Percentiles rank a stretch among this genome's conserved stretches.
Evolutionary conservation across 2,888 invertebrate species (phyloP).

Genomic region (Dolichomitus sp.): DNA sequence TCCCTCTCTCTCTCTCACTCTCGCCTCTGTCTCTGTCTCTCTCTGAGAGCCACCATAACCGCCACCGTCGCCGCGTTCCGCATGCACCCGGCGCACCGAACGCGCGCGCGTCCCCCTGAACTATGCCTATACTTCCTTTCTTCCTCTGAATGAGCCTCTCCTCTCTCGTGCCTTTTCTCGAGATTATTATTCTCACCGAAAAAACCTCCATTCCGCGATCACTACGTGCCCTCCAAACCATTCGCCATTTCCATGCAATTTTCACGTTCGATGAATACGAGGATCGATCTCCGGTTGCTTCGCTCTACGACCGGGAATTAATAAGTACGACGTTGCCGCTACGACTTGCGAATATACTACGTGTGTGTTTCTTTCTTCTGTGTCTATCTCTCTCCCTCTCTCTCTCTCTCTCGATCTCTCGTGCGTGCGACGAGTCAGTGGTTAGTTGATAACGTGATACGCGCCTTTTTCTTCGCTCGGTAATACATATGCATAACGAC

Average conservation of each 20-base stretch:
- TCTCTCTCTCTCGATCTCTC: neutral
- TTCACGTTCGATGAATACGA: constrained; percentile 3
- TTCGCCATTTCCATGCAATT: constrained; percentile 56
- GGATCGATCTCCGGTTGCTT: constrained; percentile 13
- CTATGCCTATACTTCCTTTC: neutral
- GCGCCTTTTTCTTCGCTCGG: neutral
- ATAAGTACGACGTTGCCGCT: constrained; percentile 5
- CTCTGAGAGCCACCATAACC: constrained; percentile 52
- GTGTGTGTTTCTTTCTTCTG: neutral
- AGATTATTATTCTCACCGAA: neutral
- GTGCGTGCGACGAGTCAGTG: neutral
- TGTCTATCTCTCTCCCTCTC: neutral
- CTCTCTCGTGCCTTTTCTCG: neutral
- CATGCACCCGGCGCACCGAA: constrained; percentile 39
- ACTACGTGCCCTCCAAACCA: neutral
- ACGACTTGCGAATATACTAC: neutral
- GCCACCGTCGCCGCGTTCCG: constrained; percentile 52
- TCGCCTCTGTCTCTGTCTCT: constrained; percentile 36
- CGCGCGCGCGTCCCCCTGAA: constrained; percentile 13
- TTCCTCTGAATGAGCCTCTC: neutral
- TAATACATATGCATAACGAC: neutral
- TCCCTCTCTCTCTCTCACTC: constrained; percentile 37
- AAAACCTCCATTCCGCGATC: neutral
- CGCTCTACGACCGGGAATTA: constrained; percentile 2
- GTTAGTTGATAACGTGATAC: neutral